phyloP scores from a whole-genome alignment of 1,140 invertebrate genomes.

The Drosophila littoralis region DNA sequence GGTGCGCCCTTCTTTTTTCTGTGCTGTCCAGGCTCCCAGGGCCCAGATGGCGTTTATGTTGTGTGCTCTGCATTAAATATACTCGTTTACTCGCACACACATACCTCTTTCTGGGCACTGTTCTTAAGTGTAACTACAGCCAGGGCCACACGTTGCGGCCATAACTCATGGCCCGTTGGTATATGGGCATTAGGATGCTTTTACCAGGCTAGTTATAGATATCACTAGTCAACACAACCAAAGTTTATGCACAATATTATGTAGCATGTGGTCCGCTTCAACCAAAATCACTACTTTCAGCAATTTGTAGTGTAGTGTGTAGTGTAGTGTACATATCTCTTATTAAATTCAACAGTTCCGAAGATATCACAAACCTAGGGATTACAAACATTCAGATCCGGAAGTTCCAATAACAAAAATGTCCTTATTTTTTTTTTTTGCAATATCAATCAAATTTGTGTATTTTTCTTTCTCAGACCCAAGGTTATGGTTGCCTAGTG shows the following conservation, averaged over 20 bases:
- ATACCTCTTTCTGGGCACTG: conserved; percentile 15
- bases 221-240: conserved; percentile 27
- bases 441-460: too few relatives aligned
- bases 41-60: conserved; percentile 56
- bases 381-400: too few relatives aligned
- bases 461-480: not conserved
- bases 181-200: conserved; percentile 64
- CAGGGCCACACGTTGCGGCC: conserved; percentile 71
- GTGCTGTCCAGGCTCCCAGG: conserved; percentile 40
- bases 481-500: conserved; percentile 12
- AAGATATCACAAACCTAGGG: too few relatives aligned
- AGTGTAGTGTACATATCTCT: too few relatives aligned
- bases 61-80: conserved; percentile 58
- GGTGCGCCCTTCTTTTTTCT: conserved; percentile 48
- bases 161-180: conserved; percentile 66
- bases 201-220: conserved; percentile 70
- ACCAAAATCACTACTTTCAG: too few relatives aligned
- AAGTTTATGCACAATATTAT: not conserved
- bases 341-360: too few relatives aligned
- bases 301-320: too few relatives aligned
- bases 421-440: too few relatives aligned
- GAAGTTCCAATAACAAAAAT: too few relatives aligned
- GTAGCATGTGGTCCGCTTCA: too few relatives aligned
- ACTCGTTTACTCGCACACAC: conserved; percentile 38
- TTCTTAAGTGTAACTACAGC: conserved; percentile 73